Evolutionary conservation across 2,888 invertebrate genomes (phyloP).

Genomic region (Ochropacha duplaris): DNA sequence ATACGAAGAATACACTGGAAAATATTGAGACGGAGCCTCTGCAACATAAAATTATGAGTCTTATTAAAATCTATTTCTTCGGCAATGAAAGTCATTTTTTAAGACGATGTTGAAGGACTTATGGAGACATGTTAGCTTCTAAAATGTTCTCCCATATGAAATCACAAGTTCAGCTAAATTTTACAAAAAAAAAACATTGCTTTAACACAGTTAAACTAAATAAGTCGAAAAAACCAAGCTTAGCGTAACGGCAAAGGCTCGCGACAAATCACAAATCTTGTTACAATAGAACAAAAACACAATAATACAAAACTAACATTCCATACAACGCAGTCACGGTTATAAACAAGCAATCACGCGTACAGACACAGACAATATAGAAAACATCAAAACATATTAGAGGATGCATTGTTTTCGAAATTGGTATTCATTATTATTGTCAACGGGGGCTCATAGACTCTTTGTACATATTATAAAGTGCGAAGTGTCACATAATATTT

Average conservation of each 20-base stretch:
- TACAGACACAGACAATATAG: constrained; percentile 58
- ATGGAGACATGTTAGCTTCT: too few species aligned
- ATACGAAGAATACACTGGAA: too few species aligned
- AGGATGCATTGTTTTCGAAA: constrained; percentile 68
- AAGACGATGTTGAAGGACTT: too few species aligned
- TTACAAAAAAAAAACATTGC: too few species aligned
- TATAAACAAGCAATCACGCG: constrained; percentile 64
- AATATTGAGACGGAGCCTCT: too few species aligned
- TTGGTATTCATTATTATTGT: constrained; percentile 63
- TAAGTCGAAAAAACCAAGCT: constrained; percentile 25
- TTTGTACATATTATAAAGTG: constrained; percentile 50
- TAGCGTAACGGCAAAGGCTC: constrained; percentile 62
- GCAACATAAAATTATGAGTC: too few species aligned
- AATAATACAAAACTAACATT: constrained; percentile 52
- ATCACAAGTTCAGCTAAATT: background rate
- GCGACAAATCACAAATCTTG: constrained; percentile 41
- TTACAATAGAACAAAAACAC: constrained; percentile 45
- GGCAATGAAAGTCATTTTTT: too few species aligned
- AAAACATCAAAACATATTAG: constrained; percentile 81
- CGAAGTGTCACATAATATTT: constrained; percentile 51
- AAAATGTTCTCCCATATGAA: background rate
- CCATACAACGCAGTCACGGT: constrained; percentile 51
- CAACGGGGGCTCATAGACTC: constrained; percentile 65
- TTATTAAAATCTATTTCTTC: too few species aligned
- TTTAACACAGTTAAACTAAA: constrained; percentile 1